Conservation (phyloP, 2,113 vertebrate species). For the Ranitomeya variabilis region DNA sequence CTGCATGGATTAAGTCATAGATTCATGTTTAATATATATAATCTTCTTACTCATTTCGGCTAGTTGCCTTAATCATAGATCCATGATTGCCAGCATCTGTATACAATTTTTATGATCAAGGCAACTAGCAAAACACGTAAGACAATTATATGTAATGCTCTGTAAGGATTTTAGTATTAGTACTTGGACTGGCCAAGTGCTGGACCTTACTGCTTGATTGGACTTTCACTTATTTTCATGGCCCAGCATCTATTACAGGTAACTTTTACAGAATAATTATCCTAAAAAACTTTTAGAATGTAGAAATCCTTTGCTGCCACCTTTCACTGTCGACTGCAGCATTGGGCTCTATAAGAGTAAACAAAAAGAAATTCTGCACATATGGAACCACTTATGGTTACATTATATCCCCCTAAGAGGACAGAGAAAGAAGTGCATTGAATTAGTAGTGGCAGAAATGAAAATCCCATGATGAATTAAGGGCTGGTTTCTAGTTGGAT, state of each 20-base stretch:
- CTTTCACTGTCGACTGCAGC: not conserved
- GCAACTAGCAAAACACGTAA: too few relatives aligned
- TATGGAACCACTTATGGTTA: conserved; percentile 13
- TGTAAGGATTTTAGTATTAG: too few relatives aligned
- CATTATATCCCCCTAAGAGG: conserved; percentile 14
- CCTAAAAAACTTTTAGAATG: not conserved
- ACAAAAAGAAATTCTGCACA: conserved; percentile 1
- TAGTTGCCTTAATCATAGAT: too few relatives aligned
- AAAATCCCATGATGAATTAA: conserved; percentile 33
- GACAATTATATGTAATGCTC: too few relatives aligned
- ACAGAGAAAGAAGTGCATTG: not conserved
- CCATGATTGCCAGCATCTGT: too few relatives aligned
- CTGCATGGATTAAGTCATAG: too few relatives aligned
- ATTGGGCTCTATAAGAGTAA: conserved; percentile 3
- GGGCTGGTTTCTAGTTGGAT: not conserved
- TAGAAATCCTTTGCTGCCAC: not conserved
- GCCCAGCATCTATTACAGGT: not conserved
- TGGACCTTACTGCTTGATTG: too few relatives aligned
- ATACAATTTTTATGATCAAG: too few relatives aligned
- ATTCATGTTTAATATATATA: too few relatives aligned
- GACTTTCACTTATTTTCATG: not conserved
- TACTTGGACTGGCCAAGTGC: too few relatives aligned
- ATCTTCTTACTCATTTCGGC: too few relatives aligned
- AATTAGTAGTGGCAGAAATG: conserved; percentile 36
- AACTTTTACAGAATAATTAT: not conserved